phyloP scores from a whole-genome alignment of 23 tunicate genomes.

The Corella eumyota region DNA sequence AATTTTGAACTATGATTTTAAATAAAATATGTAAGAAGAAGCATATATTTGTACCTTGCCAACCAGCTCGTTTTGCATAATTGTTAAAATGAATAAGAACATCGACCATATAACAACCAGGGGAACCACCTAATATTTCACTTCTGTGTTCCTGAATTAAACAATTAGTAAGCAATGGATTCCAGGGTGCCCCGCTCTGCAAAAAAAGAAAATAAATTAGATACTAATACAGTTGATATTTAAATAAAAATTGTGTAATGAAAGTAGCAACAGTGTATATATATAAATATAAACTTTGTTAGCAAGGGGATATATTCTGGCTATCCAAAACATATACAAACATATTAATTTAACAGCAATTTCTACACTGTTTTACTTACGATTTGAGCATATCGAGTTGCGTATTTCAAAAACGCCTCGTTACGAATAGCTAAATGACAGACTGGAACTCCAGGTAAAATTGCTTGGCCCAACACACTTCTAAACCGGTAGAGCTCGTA shows the following conservation, averaged over 20 bases:
- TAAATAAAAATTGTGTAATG: too few relatives aligned
- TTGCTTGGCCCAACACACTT: constrained; percentile 38
- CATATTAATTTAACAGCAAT: too few relatives aligned
- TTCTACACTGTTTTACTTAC: too few relatives aligned
- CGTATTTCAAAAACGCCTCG: constrained; percentile 20
- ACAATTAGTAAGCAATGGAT: constrained; percentile 48
- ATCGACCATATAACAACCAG: constrained; percentile 64
- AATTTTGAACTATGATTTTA: background rate
- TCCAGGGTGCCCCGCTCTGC: constrained; percentile 40
- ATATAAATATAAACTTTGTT: too few relatives aligned
- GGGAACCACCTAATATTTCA: constrained; percentile 35
- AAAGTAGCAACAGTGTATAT: too few relatives aligned
- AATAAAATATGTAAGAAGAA: background rate
- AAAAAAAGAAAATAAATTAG: too few relatives aligned
- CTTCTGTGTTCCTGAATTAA: constrained; percentile 27
- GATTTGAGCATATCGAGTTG: constrained; percentile 5
- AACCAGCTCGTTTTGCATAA: constrained; percentile 61
- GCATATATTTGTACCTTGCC: constrained; percentile 28
- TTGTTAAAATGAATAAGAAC: constrained; percentile 36
- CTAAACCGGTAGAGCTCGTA: constrained; percentile 30
- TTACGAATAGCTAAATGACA: constrained; percentile 77
- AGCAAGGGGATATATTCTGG: too few relatives aligned
- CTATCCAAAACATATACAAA: too few relatives aligned
- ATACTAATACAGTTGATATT: too few relatives aligned
- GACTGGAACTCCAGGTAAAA: constrained; percentile 79